These are phyloP conservation scores for Pseudonaja textilis DNA, from an alignment of 2,113 vertebrate species.

Conservation along the genomic window DNA sequence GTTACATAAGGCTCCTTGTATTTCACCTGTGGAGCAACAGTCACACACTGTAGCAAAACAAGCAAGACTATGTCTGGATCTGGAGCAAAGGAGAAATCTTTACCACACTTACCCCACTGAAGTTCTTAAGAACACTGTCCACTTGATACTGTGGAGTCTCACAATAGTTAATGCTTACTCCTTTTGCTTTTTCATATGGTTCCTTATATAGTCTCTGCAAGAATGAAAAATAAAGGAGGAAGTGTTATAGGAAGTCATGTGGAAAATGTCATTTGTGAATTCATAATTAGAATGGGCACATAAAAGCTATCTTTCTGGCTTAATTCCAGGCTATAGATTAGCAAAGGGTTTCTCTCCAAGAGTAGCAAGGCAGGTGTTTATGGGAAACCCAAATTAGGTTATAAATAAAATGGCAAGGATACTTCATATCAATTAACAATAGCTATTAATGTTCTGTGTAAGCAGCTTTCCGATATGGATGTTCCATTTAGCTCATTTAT, in stretches of 20 bases:
- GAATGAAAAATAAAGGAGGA: slow-evolving; percentile 13
- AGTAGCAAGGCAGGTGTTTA: neutral
- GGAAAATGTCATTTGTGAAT: neutral
- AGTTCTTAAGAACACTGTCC: slow-evolving; percentile 84
- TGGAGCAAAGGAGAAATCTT: neutral
- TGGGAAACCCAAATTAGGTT: neutral
- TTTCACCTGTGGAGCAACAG: slow-evolving; percentile 68
- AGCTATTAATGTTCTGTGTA: neutral
- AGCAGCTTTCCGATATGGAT: neutral
- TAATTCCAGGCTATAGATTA: neutral
- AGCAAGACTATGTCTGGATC: fast-evolving
- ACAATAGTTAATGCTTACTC: slow-evolving; percentile 92
- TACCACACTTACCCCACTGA: slow-evolving; percentile 77
- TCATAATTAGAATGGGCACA: neutral
- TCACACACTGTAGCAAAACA: neutral
- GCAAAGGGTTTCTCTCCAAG: neutral
- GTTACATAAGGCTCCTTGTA: slow-evolving; percentile 89
- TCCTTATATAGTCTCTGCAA: slow-evolving; percentile 91
- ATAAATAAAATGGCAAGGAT: neutral
- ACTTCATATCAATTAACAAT: neutral
- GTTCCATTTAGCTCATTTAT: neutral
- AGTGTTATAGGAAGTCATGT: neutral
- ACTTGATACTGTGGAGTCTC: slow-evolving; percentile 94
- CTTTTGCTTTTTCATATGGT: slow-evolving; percentile 85
- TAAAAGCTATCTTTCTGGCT: neutral